Percentiles rank a stretch among this genome's conserved stretches.
phyloP scores from a whole-genome alignment of 2,888 invertebrate genomes.

The Tiliacea aurago region DNA sequence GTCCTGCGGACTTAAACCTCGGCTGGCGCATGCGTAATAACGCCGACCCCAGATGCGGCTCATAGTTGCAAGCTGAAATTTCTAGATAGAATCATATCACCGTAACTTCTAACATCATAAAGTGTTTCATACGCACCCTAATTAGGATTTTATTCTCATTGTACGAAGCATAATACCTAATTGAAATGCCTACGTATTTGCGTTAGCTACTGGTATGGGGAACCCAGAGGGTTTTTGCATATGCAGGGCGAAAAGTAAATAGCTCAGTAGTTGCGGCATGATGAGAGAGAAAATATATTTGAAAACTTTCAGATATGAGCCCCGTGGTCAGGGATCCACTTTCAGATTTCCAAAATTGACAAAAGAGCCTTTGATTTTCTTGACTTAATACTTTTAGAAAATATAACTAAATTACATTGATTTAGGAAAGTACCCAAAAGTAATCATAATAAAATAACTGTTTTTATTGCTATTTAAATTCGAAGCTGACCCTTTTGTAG shows the following conservation, averaged over 20 bases:
- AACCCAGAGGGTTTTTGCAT: background rate
- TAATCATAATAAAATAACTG: too few species aligned
- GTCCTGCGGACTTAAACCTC: background rate
- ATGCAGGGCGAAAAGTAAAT: too few species aligned
- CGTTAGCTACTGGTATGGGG: too few species aligned
- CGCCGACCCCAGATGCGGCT: conserved; percentile 1
- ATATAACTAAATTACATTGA: too few species aligned
- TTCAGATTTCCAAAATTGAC: background rate
- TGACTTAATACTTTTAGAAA: too few species aligned
- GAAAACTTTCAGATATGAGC: background rate
- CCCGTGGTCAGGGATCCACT: background rate
- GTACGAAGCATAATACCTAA: background rate
- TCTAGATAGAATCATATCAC: background rate
- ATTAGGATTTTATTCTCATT: background rate
- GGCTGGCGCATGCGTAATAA: conserved; percentile 4
- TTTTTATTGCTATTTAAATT: too few species aligned
- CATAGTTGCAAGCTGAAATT: background rate
- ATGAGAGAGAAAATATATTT: background rate
- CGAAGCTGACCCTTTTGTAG: too few species aligned
- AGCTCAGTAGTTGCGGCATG: background rate
- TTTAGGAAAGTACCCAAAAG: too few species aligned
- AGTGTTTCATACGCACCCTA: too few species aligned
- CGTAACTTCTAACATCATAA: background rate
- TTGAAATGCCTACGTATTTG: background rate
- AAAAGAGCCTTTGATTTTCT: background rate